Evolutionary conservation across 1,140 invertebrate genomes (phyloP).

Genomic region (Probaryconus sp.): DNA sequence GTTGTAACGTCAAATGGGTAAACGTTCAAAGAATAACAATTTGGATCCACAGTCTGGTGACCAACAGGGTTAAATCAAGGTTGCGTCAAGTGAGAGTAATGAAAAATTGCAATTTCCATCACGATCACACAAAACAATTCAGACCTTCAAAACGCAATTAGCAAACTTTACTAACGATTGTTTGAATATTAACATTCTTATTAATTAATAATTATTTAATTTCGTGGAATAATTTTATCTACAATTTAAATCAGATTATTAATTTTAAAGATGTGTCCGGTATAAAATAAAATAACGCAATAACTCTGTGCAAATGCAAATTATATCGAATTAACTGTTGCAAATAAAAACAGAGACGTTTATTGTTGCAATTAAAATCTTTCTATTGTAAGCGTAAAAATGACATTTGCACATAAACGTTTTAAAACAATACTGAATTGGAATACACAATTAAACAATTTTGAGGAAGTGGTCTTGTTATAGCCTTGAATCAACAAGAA

Average conservation of each 20-base stretch:
- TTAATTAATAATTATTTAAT: no score
- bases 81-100: constrained; percentile 27
- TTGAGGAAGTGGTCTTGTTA: constrained; percentile 6
- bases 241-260: no score
- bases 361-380: constrained; percentile 12
- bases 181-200: no score
- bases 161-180: background rate
- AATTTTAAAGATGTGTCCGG: no score
- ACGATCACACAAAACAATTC: constrained; percentile 12
- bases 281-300: no score
- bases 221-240: no score
- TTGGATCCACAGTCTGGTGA: constrained; percentile 9
- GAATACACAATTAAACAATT: constrained; percentile 6
- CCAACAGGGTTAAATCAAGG: constrained; percentile 49
- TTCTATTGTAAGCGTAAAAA: background rate
- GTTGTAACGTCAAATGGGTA: no score
- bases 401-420: background rate
- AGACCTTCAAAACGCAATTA: constrained; percentile 3
- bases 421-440: background rate
- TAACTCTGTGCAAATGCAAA: no score
- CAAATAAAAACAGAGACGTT: no score
- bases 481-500: constrained; percentile 4
- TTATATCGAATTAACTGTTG: no score
- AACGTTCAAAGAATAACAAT: constrained; percentile 58
- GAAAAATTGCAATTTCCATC: constrained; percentile 30